Conservation (phyloP, 1,140 invertebrate species). For the Habropoda laboriosa region DNA sequence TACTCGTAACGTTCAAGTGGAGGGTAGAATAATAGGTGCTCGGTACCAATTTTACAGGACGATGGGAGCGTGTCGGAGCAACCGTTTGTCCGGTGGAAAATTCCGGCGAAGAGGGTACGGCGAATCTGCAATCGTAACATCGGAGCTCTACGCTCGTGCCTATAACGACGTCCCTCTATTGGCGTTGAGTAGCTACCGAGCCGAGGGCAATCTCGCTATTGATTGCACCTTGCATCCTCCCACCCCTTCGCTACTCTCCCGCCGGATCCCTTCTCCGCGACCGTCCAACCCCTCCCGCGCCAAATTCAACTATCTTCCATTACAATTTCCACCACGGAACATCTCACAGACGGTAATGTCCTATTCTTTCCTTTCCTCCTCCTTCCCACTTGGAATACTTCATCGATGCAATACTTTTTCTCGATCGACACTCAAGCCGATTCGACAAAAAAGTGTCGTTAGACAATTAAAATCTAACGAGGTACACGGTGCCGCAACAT, state of each 20-base stretch:
- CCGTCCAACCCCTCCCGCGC: slow-evolving; percentile 26
- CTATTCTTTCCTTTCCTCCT: slow-evolving; percentile 45
- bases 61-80: no score
- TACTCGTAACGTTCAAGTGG: slow-evolving; percentile 20
- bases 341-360: no score
- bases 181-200: slow-evolving; percentile 66
- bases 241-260: slow-evolving; percentile 46
- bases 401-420: no score
- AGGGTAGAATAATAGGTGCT: slow-evolving; percentile 43
- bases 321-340: slow-evolving; percentile 39
- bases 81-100: no score
- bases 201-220: slow-evolving; percentile 68
- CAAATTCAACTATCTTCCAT: no score
- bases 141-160: slow-evolving; percentile 48
- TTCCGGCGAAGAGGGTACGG: no score
- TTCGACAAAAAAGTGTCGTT: no score
- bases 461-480: background rate
- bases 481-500: no score
- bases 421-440: no score
- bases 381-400: no score
- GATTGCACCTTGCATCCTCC: slow-evolving; percentile 67
- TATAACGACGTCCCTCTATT: slow-evolving; percentile 64
- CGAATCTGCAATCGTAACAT: slow-evolving; percentile 61
- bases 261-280: slow-evolving; percentile 33
- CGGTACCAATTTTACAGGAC: slow-evolving; percentile 15